Conservation (phyloP, 2,797 vertebrate genomes). For the Hyperoplus immaculatus region DNA sequence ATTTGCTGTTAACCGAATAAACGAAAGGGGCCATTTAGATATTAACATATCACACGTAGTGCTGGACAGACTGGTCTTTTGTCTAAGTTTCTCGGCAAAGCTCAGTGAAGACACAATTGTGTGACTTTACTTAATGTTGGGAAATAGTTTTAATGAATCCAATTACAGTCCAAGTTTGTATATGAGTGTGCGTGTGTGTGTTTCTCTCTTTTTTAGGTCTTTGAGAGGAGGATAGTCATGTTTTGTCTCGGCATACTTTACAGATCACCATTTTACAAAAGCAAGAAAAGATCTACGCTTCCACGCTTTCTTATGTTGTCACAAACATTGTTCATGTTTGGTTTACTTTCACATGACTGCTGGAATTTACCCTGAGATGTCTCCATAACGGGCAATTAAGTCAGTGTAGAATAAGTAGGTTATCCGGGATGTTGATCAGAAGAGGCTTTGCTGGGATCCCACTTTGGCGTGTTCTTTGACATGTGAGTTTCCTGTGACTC, state of each 20-base stretch:
- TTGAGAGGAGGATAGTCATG: background rate
- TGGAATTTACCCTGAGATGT: background rate
- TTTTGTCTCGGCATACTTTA: background rate
- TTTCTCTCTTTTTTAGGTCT: background rate
- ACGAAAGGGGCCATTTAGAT: conserved; percentile 17
- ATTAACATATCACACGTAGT: conserved; percentile 30
- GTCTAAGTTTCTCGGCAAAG: background rate
- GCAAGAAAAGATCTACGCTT: background rate
- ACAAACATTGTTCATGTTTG: conserved; percentile 20
- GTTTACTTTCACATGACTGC: conserved; percentile 31
- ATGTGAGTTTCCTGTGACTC: conserved; percentile 19
- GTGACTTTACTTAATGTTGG: conserved; percentile 42
- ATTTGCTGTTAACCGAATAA: conserved; percentile 1
- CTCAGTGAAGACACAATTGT: conserved; percentile 21
- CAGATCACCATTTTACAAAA: background rate
- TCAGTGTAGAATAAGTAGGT: conserved; percentile 15
- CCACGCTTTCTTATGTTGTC: background rate
- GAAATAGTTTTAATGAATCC: conserved; percentile 41
- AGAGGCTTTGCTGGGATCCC: conserved; percentile 17
- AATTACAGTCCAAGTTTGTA: conserved; percentile 11
- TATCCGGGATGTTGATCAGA: conserved; percentile 31
- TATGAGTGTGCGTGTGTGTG: conserved; percentile 6
- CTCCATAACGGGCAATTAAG: background rate
- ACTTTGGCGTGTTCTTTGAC: conserved; percentile 22
- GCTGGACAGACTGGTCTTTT: conserved; percentile 32